Percentiles rank a stretch among this genome's conserved stretches.
These are phyloP conservation scores for Trichonephila inaurata DNA, from an alignment of 1,140 invertebrate species.

Conservation along the genomic window DNA sequence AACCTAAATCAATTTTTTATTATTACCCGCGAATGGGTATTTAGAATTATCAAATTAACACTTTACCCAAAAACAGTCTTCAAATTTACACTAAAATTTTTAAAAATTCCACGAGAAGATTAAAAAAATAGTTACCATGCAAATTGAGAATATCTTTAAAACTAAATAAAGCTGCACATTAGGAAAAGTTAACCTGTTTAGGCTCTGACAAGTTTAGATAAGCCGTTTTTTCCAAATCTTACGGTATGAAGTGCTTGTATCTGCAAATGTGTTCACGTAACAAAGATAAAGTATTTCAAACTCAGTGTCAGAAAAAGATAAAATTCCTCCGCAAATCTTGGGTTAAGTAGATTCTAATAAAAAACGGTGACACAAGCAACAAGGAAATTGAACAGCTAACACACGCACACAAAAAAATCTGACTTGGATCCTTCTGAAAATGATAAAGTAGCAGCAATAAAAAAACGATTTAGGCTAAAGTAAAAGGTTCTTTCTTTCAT, in stretches of 20 bases:
- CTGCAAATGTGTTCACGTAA: not conserved
- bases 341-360: constrained; percentile 27
- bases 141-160: too few relatives aligned
- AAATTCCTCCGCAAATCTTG: not conserved
- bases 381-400: constrained; percentile 28
- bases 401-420: not conserved
- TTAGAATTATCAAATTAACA: too few relatives aligned
- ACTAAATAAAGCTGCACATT: too few relatives aligned
- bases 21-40: too few relatives aligned
- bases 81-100: too few relatives aligned
- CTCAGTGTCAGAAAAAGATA: not conserved
- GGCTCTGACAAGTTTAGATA: too few relatives aligned
- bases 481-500: constrained; percentile 11
- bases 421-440: constrained; percentile 44
- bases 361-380: constrained; percentile 12
- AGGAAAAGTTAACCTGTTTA: too few relatives aligned
- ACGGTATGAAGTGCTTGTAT: not conserved
- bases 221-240: too few relatives aligned
- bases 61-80: too few relatives aligned
- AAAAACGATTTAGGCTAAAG: constrained; percentile 42
- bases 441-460: constrained; percentile 43
- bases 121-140: too few relatives aligned
- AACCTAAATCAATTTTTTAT: too few relatives aligned
- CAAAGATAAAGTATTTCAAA: not conserved
- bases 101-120: too few relatives aligned